These are phyloP conservation scores for Lasioglossum zephyrum DNA, from an alignment of 2,888 invertebrate genomes.

Conservation along the genomic window DNA sequence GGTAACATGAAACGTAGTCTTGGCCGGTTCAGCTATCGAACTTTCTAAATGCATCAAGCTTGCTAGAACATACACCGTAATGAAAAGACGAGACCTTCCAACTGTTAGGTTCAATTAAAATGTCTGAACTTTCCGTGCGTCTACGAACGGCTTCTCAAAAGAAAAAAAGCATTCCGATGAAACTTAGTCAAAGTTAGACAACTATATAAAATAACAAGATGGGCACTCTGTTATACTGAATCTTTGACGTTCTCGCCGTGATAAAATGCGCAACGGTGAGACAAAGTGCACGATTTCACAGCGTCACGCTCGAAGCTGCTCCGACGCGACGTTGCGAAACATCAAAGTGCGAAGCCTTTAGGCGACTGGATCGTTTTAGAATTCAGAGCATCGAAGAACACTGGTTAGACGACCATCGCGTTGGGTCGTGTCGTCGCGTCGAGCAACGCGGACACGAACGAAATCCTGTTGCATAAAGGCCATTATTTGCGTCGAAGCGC, in stretches of 20 bases:
- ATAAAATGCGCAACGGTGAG: neutral
- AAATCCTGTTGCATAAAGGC: neutral
- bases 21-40: neutral
- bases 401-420: neutral
- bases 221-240: neutral
- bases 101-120: neutral
- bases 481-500: conserved; percentile 19
- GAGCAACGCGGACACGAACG: neutral
- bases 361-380: neutral
- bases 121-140: neutral
- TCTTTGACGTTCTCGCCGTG: neutral
- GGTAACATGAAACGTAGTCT: conserved; percentile 23
- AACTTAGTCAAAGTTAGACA: neutral
- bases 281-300: neutral
- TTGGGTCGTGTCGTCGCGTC: neutral
- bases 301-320: neutral
- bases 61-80: neutral
- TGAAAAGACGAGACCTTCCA: neutral
- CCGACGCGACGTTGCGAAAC: too few relatives aligned
- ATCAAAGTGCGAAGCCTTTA: neutral
- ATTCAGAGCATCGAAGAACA: neutral
- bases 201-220: neutral
- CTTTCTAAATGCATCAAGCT: neutral
- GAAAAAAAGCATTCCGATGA: neutral
- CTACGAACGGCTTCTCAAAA: neutral